Percentiles rank a stretch among this genome's conserved stretches.
Conservation (phyloP, 2,797 vertebrate genomes). For the Gastrophryne carolinensis region DNA sequence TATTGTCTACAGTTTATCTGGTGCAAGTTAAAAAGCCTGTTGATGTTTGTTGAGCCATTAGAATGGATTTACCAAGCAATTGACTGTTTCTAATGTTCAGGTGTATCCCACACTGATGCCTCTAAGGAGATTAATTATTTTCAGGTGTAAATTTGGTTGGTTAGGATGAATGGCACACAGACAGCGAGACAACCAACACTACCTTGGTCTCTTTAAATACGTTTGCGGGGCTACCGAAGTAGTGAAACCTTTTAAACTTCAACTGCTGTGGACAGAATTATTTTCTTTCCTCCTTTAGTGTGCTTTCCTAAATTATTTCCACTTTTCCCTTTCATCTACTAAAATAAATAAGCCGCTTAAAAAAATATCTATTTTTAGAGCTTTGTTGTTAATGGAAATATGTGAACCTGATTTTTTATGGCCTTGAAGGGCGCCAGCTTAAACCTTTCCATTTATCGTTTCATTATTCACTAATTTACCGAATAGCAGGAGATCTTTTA, state of each 20-base stretch:
- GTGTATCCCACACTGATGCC: too few species aligned
- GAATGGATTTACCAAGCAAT: too few species aligned
- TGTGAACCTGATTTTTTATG: background rate
- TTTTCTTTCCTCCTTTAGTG: background rate
- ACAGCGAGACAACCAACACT: too few species aligned
- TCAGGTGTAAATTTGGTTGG: too few species aligned
- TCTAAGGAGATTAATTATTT: too few species aligned
- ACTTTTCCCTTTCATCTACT: background rate
- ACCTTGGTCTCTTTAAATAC: too few species aligned
- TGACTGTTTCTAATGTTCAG: too few species aligned
- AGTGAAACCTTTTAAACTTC: background rate
- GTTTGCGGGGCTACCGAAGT: too few species aligned
- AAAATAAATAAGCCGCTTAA: background rate
- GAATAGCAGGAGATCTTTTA: slow-evolving; percentile 11
- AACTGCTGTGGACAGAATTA: background rate
- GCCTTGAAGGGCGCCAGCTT: background rate
- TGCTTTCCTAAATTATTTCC: background rate
- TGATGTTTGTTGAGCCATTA: too few species aligned
- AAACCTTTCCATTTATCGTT: background rate
- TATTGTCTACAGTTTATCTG: too few species aligned
- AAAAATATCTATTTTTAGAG: background rate
- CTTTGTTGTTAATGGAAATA: background rate
- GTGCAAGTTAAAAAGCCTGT: too few species aligned
- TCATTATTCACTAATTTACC: background rate
- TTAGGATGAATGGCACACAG: too few species aligned